Base-by-base conservation (phyloP, 2,113 vertebrate species). In the Coreoperca whiteheadi region DNA sequence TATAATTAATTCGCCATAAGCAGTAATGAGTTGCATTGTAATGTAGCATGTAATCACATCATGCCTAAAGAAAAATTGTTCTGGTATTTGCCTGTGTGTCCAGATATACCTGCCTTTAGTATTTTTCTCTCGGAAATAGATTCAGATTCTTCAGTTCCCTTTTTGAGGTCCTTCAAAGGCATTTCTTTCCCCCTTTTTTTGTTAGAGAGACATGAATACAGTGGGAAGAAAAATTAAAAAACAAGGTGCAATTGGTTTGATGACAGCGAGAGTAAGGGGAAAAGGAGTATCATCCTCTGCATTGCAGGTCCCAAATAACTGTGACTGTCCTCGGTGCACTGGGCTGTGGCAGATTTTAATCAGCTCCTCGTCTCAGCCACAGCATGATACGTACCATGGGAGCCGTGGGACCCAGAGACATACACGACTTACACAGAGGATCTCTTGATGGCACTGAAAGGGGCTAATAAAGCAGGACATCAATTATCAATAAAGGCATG, bases 341-440 rank as follows among this genome's bases (percentile, higher is more conserved):
- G 82, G 80, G 75, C 85, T 89, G 90, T 89, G 86, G 83, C 74
- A 82, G 91, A 91, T 93, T 93, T 90, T 93, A 94, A 93, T 94
- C 92, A 89, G 91, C 65, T 84, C 74, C 84, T 85, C 46, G 71
- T 63, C 86, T 89, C 88, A 56, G 73, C 78, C 80, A 51, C 70
- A 72, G 70, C 66, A 43, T 64, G 88, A 88, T 74, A 77, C 41
- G 81, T 79, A 79, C 86, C 76, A 15, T 32, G 21, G 86, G 81
- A 89, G 71, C 68, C 30, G 14, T 51, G 81, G 81, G 77, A 82
- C 53, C 83, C 63, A 48, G 74, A 88, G 43, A 81, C 54, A 37
- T 77, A 81, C 28, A 32, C 23, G 25, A 77, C 70, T 61, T 72
- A 77, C 79, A 66, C 74, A 8, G 21, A 80, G 59, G 21, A 70